Conservation (phyloP, 2,888 invertebrate species). For the Pandemis cinnamomeana region DNA sequence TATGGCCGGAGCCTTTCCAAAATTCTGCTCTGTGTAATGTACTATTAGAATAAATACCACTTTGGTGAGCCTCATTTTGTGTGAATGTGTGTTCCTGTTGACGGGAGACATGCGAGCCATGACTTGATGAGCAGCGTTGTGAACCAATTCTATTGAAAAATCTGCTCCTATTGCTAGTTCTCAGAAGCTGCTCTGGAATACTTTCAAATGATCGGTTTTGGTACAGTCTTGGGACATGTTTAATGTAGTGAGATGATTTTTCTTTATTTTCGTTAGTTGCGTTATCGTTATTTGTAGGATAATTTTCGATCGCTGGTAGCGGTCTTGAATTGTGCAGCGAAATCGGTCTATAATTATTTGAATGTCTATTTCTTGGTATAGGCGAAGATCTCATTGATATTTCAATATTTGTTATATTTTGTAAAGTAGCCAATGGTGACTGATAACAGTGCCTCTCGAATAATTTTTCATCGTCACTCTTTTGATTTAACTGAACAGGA, state of each 20-base stretch:
- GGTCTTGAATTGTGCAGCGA: conserved; percentile 73
- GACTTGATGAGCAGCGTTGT: conserved; percentile 70
- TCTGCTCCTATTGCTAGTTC: conserved; percentile 73
- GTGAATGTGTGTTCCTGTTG: conserved; percentile 65
- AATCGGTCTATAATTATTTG: conserved; percentile 77
- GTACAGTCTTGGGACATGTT: conserved; percentile 74
- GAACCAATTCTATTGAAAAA: conserved; percentile 79
- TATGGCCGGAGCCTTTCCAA: conserved; percentile 92
- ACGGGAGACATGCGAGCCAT: conserved; percentile 64
- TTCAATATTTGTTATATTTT: conserved; percentile 81
- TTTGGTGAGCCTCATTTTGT: conserved; percentile 62
- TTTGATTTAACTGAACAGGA: conserved; percentile 68
- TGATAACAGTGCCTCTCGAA: conserved; percentile 71
- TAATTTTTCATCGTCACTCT: conserved; percentile 82
- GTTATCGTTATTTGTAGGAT: conserved; percentile 66
- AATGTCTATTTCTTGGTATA: conserved; percentile 59
- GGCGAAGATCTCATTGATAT: conserved; percentile 74
- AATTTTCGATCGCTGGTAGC: conserved; percentile 58
- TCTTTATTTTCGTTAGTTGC: conserved; percentile 74
- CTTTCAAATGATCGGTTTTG: conserved; percentile 81
- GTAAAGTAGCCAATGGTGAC: conserved; percentile 72
- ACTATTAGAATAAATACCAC: conserved; percentile 66
- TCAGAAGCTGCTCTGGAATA: conserved; percentile 77
- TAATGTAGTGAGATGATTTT: conserved; percentile 75
- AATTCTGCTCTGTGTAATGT: conserved; percentile 85